These are phyloP conservation scores for Sebastes minor DNA, from an alignment of 2,797 vertebrate genomes.

Conservation along the genomic window DNA sequence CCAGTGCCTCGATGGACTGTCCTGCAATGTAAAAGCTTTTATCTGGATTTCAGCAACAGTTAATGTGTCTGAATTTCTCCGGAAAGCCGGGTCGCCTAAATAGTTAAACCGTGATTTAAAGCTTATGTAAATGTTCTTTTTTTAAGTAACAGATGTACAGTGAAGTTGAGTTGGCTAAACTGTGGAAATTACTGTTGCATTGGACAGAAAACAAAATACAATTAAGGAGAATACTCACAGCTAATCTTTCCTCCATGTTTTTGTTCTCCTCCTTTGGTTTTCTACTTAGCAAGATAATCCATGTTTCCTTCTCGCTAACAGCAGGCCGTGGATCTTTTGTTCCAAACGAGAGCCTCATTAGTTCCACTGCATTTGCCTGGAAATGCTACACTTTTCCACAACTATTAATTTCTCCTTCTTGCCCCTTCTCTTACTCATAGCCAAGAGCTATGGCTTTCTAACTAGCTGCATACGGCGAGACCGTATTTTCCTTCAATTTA, in stretches of 20 bases:
- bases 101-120: not conserved
- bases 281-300: slow-evolving; percentile 41
- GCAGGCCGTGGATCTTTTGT: slow-evolving; percentile 42
- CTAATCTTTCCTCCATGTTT: slow-evolving; percentile 40
- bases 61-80: not conserved
- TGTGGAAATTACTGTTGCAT: slow-evolving; percentile 4
- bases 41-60: not conserved
- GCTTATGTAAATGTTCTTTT: not conserved
- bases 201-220: slow-evolving; percentile 31
- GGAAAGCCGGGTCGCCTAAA: not conserved
- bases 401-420: slow-evolving; percentile 55
- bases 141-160: not conserved
- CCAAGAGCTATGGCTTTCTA: slow-evolving; percentile 57
- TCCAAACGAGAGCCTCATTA: slow-evolving; percentile 66
- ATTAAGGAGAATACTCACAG: slow-evolving; percentile 21
- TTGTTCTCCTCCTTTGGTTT: slow-evolving; percentile 14
- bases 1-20: not conserved
- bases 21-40: not conserved
- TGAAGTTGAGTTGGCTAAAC: not conserved
- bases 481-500: slow-evolving; percentile 51
- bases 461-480: slow-evolving; percentile 40
- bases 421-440: slow-evolving; percentile 27
- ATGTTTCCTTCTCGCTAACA: slow-evolving; percentile 39
- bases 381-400: slow-evolving; percentile 62
- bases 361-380: slow-evolving; percentile 63